Evolutionary conservation across 1,140 invertebrate species (phyloP).

Genomic region (Penaeus indicus): DNA sequence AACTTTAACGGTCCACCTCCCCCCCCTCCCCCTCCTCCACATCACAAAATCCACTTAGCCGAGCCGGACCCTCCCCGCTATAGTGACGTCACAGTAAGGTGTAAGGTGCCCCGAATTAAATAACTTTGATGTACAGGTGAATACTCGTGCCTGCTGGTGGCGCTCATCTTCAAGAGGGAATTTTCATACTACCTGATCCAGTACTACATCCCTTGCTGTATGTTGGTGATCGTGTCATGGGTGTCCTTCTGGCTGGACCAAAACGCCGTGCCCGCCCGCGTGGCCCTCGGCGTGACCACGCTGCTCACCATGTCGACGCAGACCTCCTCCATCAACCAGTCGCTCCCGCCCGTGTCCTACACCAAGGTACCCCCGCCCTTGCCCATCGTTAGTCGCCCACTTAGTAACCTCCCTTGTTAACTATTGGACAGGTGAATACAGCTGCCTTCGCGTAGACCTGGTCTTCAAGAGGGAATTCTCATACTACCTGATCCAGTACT

Average conservation of each 20-base stretch:
- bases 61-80: neutral
- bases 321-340: conserved; percentile 73
- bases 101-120: neutral
- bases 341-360: conserved; percentile 70
- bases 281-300: conserved; percentile 75
- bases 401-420: conserved; percentile 75
- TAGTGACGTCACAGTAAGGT: neutral
- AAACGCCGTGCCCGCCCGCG: conserved; percentile 73
- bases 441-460: conserved; percentile 94
- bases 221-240: conserved; percentile 76
- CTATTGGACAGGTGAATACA: conserved; percentile 75
- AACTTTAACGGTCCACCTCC: neutral
- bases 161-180: conserved; percentile 73
- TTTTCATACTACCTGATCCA: conserved; percentile 75
- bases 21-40: neutral
- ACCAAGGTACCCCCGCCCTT: conserved; percentile 72
- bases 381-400: conserved; percentile 75
- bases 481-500: conserved; percentile 98
- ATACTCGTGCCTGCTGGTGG: conserved; percentile 74
- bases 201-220: conserved; percentile 73
- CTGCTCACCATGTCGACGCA: conserved; percentile 75
- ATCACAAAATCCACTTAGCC: neutral
- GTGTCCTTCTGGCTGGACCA: conserved; percentile 75
- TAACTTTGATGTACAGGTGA: conserved; percentile 69
- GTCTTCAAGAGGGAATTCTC: conserved; percentile 97